Evolutionary conservation across 2,888 invertebrate species (phyloP), one percentile per base, ranked within the genome.

Genomic region (Branchinecta sandiegonensis): DNA sequence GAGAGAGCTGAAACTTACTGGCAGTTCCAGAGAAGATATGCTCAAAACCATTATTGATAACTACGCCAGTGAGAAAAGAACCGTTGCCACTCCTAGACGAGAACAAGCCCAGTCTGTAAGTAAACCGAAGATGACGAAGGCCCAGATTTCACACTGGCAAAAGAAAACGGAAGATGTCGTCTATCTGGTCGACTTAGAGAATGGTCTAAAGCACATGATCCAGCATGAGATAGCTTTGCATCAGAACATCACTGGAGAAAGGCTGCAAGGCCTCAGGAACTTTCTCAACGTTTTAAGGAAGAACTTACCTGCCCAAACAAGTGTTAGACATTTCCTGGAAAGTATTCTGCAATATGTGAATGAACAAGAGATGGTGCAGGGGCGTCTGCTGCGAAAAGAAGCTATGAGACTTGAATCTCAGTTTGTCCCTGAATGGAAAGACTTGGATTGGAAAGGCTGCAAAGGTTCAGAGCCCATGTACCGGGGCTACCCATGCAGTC

Each of bases 401-500:
- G 9, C 65, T 14, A 37, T 65, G 47, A 17, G 46, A 48, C n/a
- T 48, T 64, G 71, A n/a, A 70, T 71, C 48, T 17, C 14, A 72
- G 67, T 73, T 71, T 63, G 46, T 70, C 1, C 72, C 72, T 67
- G 72, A 73, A 23, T 73, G 73, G 73, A 71, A 73, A 47, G 50
- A 80, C 0, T 74, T 75, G 37, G 78, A 79, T 14, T 96, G 88
- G 85, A 78, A 89, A 48, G 87, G 86, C 4, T 99, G 97, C 76
- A 82, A 81, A 73, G 92, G 94, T 12, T 93, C 93, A 73, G 81
- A 83, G 69, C 79, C 84, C 0, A 81, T 82, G 70, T 85, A 83
- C 74, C 82, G 96, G 67, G 94, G 95, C 12, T 97, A 90, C 77
- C 89, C 94, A 0, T 99, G 97, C 79, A 89, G 94, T 0, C 80